A percentile compares a stretch with the other conserved stretches of the same genome.
These are phyloP conservation scores for Trachymyrmex septentrionalis DNA, from an alignment of 1,140 invertebrate genomes.

Conservation along the genomic window DNA sequence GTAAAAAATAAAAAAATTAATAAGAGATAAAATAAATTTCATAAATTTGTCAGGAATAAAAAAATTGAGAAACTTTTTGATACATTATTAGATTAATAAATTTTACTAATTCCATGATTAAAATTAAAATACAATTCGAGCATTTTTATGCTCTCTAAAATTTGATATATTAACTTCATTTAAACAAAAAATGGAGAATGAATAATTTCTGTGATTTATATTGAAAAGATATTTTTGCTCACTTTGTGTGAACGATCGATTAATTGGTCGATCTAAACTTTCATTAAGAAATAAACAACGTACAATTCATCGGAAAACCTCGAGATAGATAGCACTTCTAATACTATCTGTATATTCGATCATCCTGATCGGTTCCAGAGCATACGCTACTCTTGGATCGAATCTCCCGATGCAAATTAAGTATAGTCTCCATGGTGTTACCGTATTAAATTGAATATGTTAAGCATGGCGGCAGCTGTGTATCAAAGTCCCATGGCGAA, in stretches of 20 bases:
- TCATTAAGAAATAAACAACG: not conserved
- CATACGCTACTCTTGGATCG: constrained; percentile 45
- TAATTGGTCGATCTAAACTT: not conserved
- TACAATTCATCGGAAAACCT: not conserved
- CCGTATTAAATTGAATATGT: constrained; percentile 65
- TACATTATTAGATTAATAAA: not conserved
- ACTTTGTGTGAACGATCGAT: not conserved
- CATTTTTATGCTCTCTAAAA: not conserved
- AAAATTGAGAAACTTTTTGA: not conserved
- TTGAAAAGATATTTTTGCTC: not conserved
- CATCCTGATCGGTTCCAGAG: constrained; percentile 43
- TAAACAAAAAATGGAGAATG: not conserved
- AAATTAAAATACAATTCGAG: not conserved
- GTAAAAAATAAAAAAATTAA: not conserved
- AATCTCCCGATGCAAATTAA: constrained; percentile 63
- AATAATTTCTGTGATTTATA: not conserved
- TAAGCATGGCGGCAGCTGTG: constrained; percentile 60
- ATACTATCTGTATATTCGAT: constrained; percentile 26
- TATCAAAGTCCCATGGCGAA: constrained; percentile 64
- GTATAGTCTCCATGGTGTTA: constrained; percentile 60
- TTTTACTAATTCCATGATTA: not conserved
- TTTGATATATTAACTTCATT: not conserved
- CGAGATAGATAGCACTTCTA: not conserved
- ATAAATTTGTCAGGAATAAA: not conserved
- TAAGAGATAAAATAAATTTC: not conserved